Evolutionary conservation across 2,888 invertebrate species (phyloP).

Genomic region (Phorcus lineatus): DNA sequence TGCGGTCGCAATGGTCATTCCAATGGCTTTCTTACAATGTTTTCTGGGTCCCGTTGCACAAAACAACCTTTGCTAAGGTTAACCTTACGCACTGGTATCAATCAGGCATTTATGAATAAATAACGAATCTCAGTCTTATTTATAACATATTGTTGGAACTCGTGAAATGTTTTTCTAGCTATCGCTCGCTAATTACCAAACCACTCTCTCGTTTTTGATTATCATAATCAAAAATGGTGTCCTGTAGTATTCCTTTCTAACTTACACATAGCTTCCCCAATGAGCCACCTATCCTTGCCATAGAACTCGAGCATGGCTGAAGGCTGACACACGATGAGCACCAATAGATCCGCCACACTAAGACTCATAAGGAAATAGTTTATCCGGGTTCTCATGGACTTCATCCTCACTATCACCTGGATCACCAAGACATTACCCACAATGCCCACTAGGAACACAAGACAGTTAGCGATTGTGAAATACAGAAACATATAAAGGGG

Average conservation of each 20-base stretch:
- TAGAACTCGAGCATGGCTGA: slow-evolving; percentile 94
- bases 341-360: slow-evolving; percentile 94
- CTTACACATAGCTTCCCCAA: slow-evolving; percentile 95
- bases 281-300: slow-evolving; percentile 93
- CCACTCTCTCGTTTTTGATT: too few species aligned
- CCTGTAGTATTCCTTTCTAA: slow-evolving; percentile 72
- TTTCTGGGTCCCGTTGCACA: too few species aligned
- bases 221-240: too few species aligned
- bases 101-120: too few species aligned
- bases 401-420: slow-evolving; percentile 88
- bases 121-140: too few species aligned
- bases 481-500: slow-evolving; percentile 38
- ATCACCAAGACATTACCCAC: slow-evolving; percentile 95
- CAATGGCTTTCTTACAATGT: too few species aligned
- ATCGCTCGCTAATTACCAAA: too few species aligned
- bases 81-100: too few species aligned
- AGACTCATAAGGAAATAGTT: slow-evolving; percentile 95
- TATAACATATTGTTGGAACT: too few species aligned
- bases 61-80: too few species aligned
- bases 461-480: slow-evolving; percentile 78
- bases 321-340: slow-evolving; percentile 92
- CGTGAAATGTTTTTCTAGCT: too few species aligned
- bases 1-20: too few species aligned
- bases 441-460: slow-evolving; percentile 91
- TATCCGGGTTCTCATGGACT: slow-evolving; percentile 95